Base-by-base conservation (phyloP, 2,797 vertebrate species). In the Rhadinocentrus ornatus region DNA sequence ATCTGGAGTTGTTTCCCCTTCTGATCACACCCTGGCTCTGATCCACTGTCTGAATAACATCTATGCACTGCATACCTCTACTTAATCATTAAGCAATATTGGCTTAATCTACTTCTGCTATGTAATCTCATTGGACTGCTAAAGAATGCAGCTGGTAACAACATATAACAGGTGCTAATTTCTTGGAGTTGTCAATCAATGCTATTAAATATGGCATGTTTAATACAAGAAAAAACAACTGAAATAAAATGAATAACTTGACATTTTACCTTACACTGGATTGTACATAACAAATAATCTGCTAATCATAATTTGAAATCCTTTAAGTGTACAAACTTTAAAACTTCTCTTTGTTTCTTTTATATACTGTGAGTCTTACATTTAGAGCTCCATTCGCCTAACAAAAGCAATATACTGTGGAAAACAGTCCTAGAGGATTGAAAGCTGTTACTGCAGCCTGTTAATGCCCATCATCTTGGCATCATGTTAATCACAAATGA, bases 1-100 rank as follows among this genome's bases (percentile, higher is more conserved):
- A 44, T 32, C 16, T 46, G 32, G 27, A 61, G 11, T 41, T 48
- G 16, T 60, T 69, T 74, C 46, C 48, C 10, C 20, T 27, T 46
- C 24, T 54, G 16, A 16, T 44, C 16, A 24, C 20, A 35, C 34
- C 12, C 58, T 54, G 62, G 69, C 34, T 50, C 26, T 6, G n/a
- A 11, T 64, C 32, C 39, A 68, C 12, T 9, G 12, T 60, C 69
- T 69, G 57, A 63, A 34, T 56, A 56, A 48, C 0, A 27, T 24
- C 63, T 22, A 68, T 4, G 4, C 34, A 54, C 6, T 26, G 52
- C 52, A 29, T 29, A 37, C 3, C 10, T 4, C 16, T 37, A 24
- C 31, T 50, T 67, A 16, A 67, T 55, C 27, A 55, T 6, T 61
- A 24, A 41, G 34, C 34, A 66, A 63, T 50, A 24, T 13, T 46